Evolutionary conservation across 2,113 vertebrate species (phyloP).

Genomic region (Paradoxurus hermaphroditus): DNA sequence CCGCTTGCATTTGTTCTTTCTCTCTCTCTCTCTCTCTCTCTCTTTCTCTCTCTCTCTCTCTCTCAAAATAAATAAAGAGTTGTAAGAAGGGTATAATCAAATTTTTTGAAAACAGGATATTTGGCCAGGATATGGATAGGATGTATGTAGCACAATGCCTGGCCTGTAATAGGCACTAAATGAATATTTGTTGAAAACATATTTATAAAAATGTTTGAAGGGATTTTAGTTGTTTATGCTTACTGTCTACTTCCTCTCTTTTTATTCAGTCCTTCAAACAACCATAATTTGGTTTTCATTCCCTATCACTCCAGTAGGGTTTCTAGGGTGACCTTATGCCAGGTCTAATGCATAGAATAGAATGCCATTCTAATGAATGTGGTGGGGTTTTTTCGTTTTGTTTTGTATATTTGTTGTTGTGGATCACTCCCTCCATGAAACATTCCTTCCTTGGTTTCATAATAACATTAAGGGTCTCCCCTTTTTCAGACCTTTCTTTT

Average conservation of each 20-base stretch:
- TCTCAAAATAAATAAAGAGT: neutral
- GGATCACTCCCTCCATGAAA: neutral
- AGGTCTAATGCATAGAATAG: neutral
- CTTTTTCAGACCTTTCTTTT: neutral
- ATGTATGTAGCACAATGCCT: neutral
- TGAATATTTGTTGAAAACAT: slow-evolving; percentile 3
- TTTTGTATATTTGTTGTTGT: neutral
- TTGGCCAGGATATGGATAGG: neutral
- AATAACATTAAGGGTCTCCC: neutral
- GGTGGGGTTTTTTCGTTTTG: neutral
- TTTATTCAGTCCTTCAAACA: neutral
- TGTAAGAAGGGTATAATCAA: neutral
- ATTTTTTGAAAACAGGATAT: neutral
- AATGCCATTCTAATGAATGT: no score
- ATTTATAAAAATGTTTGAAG: neutral
- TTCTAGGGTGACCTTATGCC: neutral
- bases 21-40: no score
- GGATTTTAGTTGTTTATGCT: neutral
- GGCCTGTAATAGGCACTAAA: neutral
- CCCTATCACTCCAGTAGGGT: neutral
- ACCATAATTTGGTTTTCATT: neutral
- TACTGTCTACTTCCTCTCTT: neutral
- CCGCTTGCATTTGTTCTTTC: no score
- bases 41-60: no score
- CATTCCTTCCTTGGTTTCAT: neutral